Percentiles rank a stretch among this genome's conserved stretches.
These are phyloP conservation scores for Paramisgurnus dabryanus DNA, from an alignment of 2,113 vertebrate species.

Conservation along the genomic window DNA sequence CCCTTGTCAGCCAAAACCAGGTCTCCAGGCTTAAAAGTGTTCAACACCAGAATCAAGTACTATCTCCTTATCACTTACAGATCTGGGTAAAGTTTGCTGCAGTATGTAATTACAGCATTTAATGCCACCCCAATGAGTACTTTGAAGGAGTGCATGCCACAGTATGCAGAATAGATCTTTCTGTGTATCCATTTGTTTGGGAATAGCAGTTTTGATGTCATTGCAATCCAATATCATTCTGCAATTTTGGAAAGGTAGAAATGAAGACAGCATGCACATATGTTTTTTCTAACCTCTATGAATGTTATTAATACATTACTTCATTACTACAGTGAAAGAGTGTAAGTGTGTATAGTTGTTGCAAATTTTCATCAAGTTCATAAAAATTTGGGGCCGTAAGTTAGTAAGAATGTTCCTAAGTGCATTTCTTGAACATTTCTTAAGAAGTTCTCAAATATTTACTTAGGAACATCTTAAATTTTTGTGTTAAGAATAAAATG, in stretches of 20 bases:
- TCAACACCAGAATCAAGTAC: constrained; percentile 8
- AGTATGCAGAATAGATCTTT: neutral
- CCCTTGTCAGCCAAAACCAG: constrained; percentile 31
- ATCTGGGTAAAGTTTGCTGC: constrained; percentile 6
- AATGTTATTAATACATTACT: neutral
- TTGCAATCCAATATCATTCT: constrained; percentile 8
- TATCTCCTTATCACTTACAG: neutral
- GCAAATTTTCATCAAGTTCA: neutral
- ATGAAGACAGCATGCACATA: neutral
- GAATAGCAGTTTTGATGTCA: constrained; percentile 11
- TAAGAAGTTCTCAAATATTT: too few species aligned
- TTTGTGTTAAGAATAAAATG: too few species aligned
- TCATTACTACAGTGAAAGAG: neutral
- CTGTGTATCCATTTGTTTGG: neutral
- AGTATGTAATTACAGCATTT: neutral
- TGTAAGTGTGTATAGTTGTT: neutral
- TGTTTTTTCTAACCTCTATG: neutral
- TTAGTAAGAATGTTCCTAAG: too few species aligned
- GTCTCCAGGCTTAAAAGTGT: constrained; percentile 31
- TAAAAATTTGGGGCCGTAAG: neutral
- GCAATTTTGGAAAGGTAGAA: neutral
- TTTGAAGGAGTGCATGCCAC: constrained; percentile 10
- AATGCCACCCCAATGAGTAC: neutral
- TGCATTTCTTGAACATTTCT: too few species aligned
- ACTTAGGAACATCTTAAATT: too few species aligned